These are phyloP conservation scores for Amphiprion clarkii DNA, from an alignment of 2,797 vertebrate species.

Conservation along the genomic window DNA sequence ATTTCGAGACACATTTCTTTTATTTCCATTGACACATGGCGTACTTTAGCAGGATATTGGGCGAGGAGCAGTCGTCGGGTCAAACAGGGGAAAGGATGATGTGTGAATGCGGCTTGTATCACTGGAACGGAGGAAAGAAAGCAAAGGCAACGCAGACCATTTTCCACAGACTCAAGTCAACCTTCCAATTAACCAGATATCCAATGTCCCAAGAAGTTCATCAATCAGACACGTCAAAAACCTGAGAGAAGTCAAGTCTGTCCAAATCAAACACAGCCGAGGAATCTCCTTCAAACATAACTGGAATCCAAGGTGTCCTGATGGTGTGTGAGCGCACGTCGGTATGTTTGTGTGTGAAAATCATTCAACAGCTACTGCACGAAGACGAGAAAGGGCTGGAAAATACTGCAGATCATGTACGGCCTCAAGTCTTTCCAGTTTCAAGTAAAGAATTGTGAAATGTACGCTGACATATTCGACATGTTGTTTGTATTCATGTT, in stretches of 20 bases:
- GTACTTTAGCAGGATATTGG: conserved; percentile 15
- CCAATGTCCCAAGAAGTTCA: conserved; percentile 68
- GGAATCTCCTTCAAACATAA: conserved; percentile 50
- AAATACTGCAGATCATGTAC: conserved; percentile 19
- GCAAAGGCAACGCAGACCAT: conserved; percentile 65
- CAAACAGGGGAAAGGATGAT: conserved; percentile 21
- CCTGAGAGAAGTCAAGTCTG: conserved; percentile 29
- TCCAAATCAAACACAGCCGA: conserved; percentile 73
- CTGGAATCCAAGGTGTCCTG: conserved; percentile 51
- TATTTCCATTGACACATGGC: conserved; percentile 4
- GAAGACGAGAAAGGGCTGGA: conserved; percentile 14
- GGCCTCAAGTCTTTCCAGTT: conserved; percentile 2
- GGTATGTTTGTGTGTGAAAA: conserved; percentile 24
- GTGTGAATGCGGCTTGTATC: conserved; percentile 37
- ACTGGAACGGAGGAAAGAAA: conserved; percentile 40
- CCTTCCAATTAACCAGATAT: conserved; percentile 77
- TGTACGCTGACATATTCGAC: conserved; percentile 53
- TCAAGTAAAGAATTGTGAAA: conserved; percentile 39
- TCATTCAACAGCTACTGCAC: conserved; percentile 36
- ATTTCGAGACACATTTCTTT: not conserved
- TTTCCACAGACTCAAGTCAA: conserved; percentile 65
- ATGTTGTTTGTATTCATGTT: conserved; percentile 66
- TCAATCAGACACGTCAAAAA: conserved; percentile 74
- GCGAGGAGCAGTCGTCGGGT: conserved; percentile 9
- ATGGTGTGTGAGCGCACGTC: not conserved